A percentile compares a stretch with the other conserved stretches of the same genome.
Conservation (phyloP, 2,113 vertebrate genomes). For the Varanus salvator region DNA sequence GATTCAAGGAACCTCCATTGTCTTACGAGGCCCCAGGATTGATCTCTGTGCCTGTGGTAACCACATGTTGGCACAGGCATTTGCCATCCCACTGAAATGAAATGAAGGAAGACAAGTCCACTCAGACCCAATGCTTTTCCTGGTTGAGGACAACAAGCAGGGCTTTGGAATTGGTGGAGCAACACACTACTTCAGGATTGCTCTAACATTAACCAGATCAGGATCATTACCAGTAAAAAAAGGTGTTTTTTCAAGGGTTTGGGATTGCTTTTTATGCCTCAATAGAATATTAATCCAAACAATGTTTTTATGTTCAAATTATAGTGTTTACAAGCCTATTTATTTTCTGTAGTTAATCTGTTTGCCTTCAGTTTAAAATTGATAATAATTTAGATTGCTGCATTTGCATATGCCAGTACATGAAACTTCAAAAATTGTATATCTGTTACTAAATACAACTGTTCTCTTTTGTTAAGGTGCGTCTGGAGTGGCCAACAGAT, state of each 20-base stretch:
- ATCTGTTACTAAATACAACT: not conserved
- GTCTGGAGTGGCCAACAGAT: conserved; percentile 97
- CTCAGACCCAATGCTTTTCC: too few species aligned
- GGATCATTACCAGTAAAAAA: too few species aligned
- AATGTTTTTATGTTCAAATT: not conserved
- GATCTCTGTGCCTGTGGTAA: not conserved
- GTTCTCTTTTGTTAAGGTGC: conserved; percentile 81
- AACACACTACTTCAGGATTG: too few species aligned
- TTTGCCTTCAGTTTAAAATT: conserved; percentile 3
- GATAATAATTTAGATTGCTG: conserved; percentile 32
- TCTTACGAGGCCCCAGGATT: not conserved
- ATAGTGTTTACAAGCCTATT: not conserved
- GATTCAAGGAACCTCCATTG: not conserved
- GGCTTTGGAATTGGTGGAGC: too few species aligned
- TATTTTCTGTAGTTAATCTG: not conserved
- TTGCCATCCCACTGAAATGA: not conserved
- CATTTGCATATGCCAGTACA: conserved; percentile 1
- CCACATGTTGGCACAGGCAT: not conserved
- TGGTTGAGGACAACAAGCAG: too few species aligned
- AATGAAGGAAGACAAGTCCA: too few species aligned
- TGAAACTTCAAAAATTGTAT: conserved; percentile 19
- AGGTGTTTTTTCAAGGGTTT: not conserved
- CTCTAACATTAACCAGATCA: too few species aligned
- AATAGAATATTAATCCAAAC: not conserved
- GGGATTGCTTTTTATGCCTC: not conserved